These are phyloP conservation scores for Tenualosa ilisha DNA, from an alignment of 2,797 vertebrate species.

Conservation along the genomic window DNA sequence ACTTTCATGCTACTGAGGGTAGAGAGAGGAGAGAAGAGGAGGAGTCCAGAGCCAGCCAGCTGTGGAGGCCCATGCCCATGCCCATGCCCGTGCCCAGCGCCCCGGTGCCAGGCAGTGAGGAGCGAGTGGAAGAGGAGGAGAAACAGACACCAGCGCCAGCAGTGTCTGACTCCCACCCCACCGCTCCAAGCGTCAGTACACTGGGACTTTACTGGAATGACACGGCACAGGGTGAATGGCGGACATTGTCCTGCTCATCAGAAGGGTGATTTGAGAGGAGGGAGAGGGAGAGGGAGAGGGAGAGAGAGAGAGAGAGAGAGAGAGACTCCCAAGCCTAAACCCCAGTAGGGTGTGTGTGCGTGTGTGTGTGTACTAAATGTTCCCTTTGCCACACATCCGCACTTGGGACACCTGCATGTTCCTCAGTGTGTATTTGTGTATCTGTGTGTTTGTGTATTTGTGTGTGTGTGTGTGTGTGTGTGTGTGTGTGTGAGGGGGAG, in stretches of 20 bases:
- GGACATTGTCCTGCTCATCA: constrained; percentile 17
- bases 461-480: constrained; percentile 9
- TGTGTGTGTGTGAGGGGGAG: background rate
- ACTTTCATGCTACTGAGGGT: too few species aligned
- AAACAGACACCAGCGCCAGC: background rate
- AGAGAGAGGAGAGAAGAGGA: too few species aligned
- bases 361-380: constrained; percentile 3
- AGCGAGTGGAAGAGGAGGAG: background rate
- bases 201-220: background rate
- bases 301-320: constrained; percentile 1
- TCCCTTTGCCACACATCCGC: constrained; percentile 7
- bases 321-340: background rate
- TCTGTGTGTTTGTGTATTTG: constrained; percentile 23
- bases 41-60: too few species aligned
- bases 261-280: constrained; percentile 18
- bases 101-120: background rate
- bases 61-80: too few species aligned
- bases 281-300: constrained; percentile 8
- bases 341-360: background rate
- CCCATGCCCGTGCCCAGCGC: too few species aligned
- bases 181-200: constrained; percentile 9
- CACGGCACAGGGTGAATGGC: background rate
- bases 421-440: background rate
- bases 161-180: constrained; percentile 1
- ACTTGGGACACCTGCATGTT: constrained; percentile 33